Evolutionary conservation across 2,888 invertebrate species (phyloP), one percentile per base, ranked within the genome.

Genomic region (Cecidostiba fungosa): DNA sequence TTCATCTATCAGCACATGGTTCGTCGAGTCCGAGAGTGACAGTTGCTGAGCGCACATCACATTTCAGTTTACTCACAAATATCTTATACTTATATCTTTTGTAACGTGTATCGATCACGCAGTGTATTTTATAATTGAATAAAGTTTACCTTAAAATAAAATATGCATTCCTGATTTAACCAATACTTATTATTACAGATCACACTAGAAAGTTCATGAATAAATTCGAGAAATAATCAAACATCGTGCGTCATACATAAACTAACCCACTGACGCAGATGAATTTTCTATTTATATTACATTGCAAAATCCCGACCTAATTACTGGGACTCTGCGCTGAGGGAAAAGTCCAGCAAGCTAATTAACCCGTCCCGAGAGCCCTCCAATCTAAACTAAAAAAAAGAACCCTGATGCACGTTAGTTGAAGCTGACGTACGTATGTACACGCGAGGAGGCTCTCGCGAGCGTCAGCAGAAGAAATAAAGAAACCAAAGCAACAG

Each of bases 401-500:
- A 66, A 79, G 66, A 79, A 69, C 19, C 39, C 1, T 10, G 23
- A 66, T 1, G 3, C 12, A 12, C 2, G 43, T 1, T 8, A 23
- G 47, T 69, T 39, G 32, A 79, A 54, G 50, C 32, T 50, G 70
- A 36, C 69, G 66, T 14, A 6, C 14, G 26, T 23, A 23, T 0
- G 29, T n/a, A n/a, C n/a, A n/a, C n/a, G n/a, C n/a, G n/a, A n/a
- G n/a, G n/a, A n/a, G n/a, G n/a, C n/a, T n/a, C n/a, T n/a, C 62
- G 69, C 12, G 70, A 36, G 72, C 23, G 80, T 32, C 32, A 12
- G 59, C 12, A 36, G 1, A 80, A 36, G 1, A 80, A 70, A 82
- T 47, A 82, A 77, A 54, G 77, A 70, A 47, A 77, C 39, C 12
- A 83, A 77, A 83, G 66, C 29, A 29, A 8, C 62, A 26, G 26